These are phyloP conservation scores for Drosophila pruinosa DNA, from an alignment of 1,140 invertebrate species.

Conservation along the genomic window DNA sequence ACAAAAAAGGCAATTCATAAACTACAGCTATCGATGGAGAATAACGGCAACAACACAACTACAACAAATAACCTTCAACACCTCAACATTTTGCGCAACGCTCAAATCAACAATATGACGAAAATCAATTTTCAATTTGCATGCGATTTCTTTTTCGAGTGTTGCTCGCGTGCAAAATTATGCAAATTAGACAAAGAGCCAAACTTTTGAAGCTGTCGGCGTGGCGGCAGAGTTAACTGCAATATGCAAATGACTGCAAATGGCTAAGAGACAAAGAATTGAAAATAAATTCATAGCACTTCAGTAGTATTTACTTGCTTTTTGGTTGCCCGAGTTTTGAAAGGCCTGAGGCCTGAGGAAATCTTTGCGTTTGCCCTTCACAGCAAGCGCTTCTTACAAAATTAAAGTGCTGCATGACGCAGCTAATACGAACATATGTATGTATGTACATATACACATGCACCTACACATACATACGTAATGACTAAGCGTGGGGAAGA, in stretches of 20 bases:
- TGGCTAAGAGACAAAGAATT: constrained; percentile 10
- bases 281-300: constrained; percentile 15
- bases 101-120: constrained; percentile 32
- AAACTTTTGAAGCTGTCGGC: constrained; percentile 16
- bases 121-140: constrained; percentile 77
- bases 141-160: constrained; percentile 62
- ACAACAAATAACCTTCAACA: constrained; percentile 57
- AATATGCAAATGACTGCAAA: neutral
- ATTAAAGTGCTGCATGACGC: constrained; percentile 7
- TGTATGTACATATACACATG: too few relatives aligned
- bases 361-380: constrained; percentile 8
- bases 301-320: constrained; percentile 7
- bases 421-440: neutral
- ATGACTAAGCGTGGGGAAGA: neutral
- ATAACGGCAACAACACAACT: constrained; percentile 10
- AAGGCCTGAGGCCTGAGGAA: constrained; percentile 3
- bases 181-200: constrained; percentile 59
- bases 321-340: constrained; percentile 14
- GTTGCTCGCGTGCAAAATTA: constrained; percentile 71
- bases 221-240: neutral
- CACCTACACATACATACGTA: neutral
- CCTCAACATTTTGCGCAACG: constrained; percentile 54
- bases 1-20: constrained; percentile 17
- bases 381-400: neutral
- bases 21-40: constrained; percentile 10